A percentile compares a stretch with the other conserved stretches of the same genome.
These are phyloP conservation scores for Agapetus fuscipes DNA, from an alignment of 2,888 invertebrate species.

Conservation along the genomic window DNA sequence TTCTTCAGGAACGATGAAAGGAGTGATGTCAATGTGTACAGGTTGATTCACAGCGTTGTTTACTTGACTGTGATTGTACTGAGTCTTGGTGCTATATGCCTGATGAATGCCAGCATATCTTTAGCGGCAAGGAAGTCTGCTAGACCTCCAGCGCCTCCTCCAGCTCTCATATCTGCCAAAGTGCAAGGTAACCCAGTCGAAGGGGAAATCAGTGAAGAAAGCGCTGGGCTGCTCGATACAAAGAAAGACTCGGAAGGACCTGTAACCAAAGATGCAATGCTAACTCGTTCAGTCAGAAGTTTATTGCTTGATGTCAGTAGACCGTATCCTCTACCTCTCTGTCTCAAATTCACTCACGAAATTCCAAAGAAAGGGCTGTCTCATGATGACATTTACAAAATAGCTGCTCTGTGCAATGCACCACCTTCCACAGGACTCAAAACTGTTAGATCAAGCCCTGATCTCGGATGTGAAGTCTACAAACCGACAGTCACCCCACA, in stretches of 20 bases:
- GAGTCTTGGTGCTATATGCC: slow-evolving; percentile 55
- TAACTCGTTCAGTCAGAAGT: slow-evolving; percentile 15
- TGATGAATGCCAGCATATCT: slow-evolving; percentile 67
- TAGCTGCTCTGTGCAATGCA: slow-evolving; percentile 15
- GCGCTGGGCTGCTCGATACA: slow-evolving; percentile 35
- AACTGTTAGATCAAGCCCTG: slow-evolving; percentile 45
- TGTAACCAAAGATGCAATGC: slow-evolving; percentile 9
- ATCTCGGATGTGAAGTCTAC: slow-evolving; percentile 35
- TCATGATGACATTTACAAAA: slow-evolving; percentile 32
- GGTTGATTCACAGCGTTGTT: slow-evolving; percentile 35
- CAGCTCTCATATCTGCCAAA: slow-evolving; percentile 36
- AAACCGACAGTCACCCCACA: slow-evolving; percentile 31
- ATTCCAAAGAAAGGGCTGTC: slow-evolving; percentile 35
- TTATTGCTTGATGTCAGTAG: slow-evolving; percentile 32
- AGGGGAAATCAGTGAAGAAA: slow-evolving; percentile 37
- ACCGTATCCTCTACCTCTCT: slow-evolving; percentile 37
- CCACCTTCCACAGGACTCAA: slow-evolving; percentile 33
- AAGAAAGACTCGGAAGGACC: slow-evolving; percentile 24
- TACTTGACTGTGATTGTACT: slow-evolving; percentile 37
- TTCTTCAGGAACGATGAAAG: background rate
- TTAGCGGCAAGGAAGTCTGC: slow-evolving; percentile 66
- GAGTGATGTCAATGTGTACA: slow-evolving; percentile 23
- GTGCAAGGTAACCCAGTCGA: slow-evolving; percentile 38
- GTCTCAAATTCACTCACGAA: slow-evolving; percentile 34
- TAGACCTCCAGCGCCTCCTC: slow-evolving; percentile 41